Conservation (phyloP, 2,113 vertebrate genomes). For the Sceloporus undulatus region DNA sequence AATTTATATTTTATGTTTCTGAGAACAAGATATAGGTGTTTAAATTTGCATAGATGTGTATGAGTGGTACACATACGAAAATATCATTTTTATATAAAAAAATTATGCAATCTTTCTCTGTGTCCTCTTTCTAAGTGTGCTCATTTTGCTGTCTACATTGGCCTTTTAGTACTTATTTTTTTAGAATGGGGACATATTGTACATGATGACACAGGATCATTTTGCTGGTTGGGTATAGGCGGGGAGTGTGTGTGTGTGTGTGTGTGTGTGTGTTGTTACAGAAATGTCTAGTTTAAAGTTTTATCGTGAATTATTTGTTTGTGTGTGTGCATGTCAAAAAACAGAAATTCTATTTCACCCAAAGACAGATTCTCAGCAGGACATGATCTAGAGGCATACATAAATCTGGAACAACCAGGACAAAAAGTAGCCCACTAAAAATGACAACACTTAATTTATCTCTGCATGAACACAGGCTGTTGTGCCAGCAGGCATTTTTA, state of each 20-base stretch:
- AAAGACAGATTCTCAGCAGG: background rate
- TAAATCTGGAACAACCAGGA: constrained; percentile 7
- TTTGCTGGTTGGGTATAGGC: background rate
- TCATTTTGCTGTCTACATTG: background rate
- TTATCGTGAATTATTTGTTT: background rate
- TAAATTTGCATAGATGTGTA: background rate
- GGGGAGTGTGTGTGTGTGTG: too few relatives aligned
- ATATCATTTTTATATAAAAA: background rate
- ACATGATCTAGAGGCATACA: constrained; percentile 7
- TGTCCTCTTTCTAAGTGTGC: constrained; percentile 12
- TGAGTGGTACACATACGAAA: background rate
- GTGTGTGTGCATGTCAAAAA: background rate
- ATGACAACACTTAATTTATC: background rate
- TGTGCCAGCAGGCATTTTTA: background rate
- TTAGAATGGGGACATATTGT: background rate
- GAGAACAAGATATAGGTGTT: background rate
- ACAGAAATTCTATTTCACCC: constrained; percentile 23
- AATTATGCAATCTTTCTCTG: background rate
- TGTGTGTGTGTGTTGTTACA: background rate
- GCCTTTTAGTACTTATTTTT: constrained; percentile 12
- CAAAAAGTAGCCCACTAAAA: background rate
- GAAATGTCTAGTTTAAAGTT: background rate
- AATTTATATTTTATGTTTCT: background rate
- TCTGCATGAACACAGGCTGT: background rate
- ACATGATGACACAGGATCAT: background rate